These are phyloP conservation scores for Sylvicola fuscatus DNA, from an alignment of 2,888 invertebrate genomes.

Conservation along the genomic window DNA sequence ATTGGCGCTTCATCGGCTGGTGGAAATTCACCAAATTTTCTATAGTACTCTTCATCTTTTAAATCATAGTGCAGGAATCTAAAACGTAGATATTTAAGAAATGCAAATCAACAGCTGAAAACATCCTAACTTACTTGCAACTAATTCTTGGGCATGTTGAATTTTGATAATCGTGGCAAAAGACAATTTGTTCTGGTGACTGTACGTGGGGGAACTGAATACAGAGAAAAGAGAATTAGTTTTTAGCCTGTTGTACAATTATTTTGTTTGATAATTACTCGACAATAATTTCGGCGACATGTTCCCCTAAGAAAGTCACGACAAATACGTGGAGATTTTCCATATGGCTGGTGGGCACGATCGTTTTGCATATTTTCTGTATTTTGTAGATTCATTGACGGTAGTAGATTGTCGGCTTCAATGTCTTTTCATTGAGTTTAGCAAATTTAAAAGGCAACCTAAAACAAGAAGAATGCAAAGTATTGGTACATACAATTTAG, in stretches of 20 bases:
- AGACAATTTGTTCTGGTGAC: constrained; percentile 18
- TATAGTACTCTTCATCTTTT: constrained; percentile 56
- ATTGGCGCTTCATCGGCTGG: neutral
- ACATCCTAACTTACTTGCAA: constrained; percentile 28
- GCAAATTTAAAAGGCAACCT: too few species aligned
- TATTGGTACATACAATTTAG: too few species aligned
- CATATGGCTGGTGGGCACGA: too few species aligned
- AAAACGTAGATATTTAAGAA: constrained; percentile 7
- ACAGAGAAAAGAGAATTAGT: too few species aligned
- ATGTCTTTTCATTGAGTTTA: too few species aligned
- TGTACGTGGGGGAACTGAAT: constrained; percentile 12
- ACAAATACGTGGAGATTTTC: constrained; percentile 21
- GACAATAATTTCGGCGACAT: constrained; percentile 22
- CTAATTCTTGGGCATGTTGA: constrained; percentile 48
- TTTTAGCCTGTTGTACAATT: constrained; percentile 3
- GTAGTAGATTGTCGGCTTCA: too few species aligned
- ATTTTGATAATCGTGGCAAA: constrained; percentile 53
- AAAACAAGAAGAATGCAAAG: too few species aligned
- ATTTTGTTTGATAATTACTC: constrained; percentile 6
- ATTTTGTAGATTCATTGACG: too few species aligned
- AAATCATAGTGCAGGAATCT: constrained; percentile 58
- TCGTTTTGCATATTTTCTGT: too few species aligned
- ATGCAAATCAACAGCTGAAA: neutral
- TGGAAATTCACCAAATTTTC: constrained; percentile 50
- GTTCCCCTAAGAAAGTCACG: constrained; percentile 35